Conservation (phyloP, 2,888 invertebrate species). For the Acleris holmiana region DNA sequence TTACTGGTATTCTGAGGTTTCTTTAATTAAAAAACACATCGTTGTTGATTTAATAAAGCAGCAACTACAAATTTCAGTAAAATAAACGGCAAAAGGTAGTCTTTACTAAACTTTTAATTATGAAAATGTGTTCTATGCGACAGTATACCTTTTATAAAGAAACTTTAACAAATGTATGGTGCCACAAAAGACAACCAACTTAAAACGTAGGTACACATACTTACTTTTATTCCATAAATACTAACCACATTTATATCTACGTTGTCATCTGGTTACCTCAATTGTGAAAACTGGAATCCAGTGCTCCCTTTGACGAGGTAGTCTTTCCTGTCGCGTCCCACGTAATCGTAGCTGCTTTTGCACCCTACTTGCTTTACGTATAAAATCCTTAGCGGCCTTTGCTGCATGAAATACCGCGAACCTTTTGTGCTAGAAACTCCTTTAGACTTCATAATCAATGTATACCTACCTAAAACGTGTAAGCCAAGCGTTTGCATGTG, state of each 20-base stretch:
- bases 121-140: too few species aligned
- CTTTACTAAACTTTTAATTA: too few species aligned
- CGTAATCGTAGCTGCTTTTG: constrained; percentile 42
- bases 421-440: constrained; percentile 24
- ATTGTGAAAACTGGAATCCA: constrained; percentile 50
- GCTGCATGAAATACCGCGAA: constrained; percentile 8
- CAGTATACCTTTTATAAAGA: too few species aligned
- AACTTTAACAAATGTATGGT: too few species aligned
- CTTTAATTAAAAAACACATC: background rate
- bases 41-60: too few species aligned
- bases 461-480: background rate
- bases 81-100: too few species aligned
- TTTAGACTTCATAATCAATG: constrained; percentile 17
- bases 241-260: background rate
- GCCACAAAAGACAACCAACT: too few species aligned
- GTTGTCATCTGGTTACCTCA: constrained; percentile 40
- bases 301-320: constrained; percentile 51
- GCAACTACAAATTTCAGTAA: too few species aligned
- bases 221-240: background rate
- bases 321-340: constrained; percentile 49
- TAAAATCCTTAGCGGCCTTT: constrained; percentile 29
- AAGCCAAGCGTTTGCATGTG: too few species aligned
- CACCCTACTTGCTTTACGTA: constrained; percentile 45
- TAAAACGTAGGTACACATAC: too few species aligned
- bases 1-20: background rate